Evolutionary conservation across 2,113 vertebrate species (phyloP), one percentile per base, ranked within the genome.

Genomic region (Tupaia tana): DNA sequence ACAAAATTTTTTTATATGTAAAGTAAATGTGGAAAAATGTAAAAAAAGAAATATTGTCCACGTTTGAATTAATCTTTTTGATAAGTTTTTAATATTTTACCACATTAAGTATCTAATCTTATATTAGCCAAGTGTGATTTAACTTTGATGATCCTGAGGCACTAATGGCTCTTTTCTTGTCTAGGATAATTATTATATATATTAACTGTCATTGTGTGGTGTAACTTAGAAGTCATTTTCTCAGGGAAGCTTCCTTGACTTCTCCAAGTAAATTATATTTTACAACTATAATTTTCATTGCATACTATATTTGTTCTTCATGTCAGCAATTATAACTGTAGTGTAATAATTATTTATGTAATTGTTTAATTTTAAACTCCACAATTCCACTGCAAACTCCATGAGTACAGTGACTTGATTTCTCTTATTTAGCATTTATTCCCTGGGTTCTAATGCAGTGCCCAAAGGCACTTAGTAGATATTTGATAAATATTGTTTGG

Each of bases 241-340:
- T 87, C 19, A 67, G 22, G 79, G 20, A 66, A 77, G 90, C 1
- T 63, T 82, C n/a, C 9, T 59, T 64, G 31, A 82, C 5, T 43
- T 91, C 69, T 31, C 63, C 58, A 89, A 83, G 16, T n/a, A 85
- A 85, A 89, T 89, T 89, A 56, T 16, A 88, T 87, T 89, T 93
- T 66, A 20, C 25, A 92, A 67, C 13, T 79, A 63, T 67, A 22
- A 14, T 9, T 66, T 11, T 81, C 69, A 54, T 3, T 12, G 22
- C 20, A 13, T 31, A 34, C 20, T 71, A 16, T 75, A 90, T 54
- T 71, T 59, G 15, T 87, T 80, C 31, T 90, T 74, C 83, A n/a
- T 91, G 74, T 59, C 16, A 80, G 83, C 59, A 88, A 18, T 90
- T 43, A 56, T 0, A 22, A 58, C 0, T 87, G 14, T 75, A 73